Evolutionary conservation across 2,888 invertebrate species (phyloP), one percentile per base, ranked within the genome.

Genomic region (Hypolimnas misippus): DNA sequence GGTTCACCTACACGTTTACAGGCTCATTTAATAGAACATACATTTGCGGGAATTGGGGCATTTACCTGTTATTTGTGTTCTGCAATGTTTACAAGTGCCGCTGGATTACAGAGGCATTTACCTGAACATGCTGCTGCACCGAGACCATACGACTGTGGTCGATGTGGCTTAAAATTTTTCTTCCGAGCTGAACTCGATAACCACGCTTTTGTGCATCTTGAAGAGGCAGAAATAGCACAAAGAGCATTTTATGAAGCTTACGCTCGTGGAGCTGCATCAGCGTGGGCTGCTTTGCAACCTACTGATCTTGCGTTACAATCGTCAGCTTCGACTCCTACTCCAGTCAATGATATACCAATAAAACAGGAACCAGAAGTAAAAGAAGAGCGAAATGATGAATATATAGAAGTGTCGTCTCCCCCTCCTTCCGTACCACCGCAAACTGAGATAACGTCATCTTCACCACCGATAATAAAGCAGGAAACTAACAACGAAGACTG

Each of bases 161-260:
- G 95, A 14, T 98, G 98, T 79, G 94, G 94, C 0, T 93, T 96
- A 68, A 96, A 96, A 73, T 98, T 97, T 88, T 98, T 97, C 89
- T 98, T 98, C 91, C 94, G 97, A 33, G 96, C 97, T 0, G 98
- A 98, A 81, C 86, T 98, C 3, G 97, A 98, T 74, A 98, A 98
- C 81, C 98, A 98, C 81, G 92, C 94, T 8, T 93, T 94, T 54
- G 92, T 93, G 12, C 94, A 94, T 69, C 74, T 92, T 3, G 92
- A 92, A 67, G 94, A 94, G 67, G 91, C 90, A 0, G 91, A 92
- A 71, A 82, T 92, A 55, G 90, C 92, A 2, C 92, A 91, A 66
- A 78, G 92, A 61, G 92, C 89, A 10, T 92, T 92, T 62, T 92
- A 91, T 54, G 90, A 91, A 57, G 91, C 92, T 0, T 91, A 90